Evolutionary conservation across 2,113 vertebrate species (phyloP).

Genomic region (Triplophysa rosa): DNA sequence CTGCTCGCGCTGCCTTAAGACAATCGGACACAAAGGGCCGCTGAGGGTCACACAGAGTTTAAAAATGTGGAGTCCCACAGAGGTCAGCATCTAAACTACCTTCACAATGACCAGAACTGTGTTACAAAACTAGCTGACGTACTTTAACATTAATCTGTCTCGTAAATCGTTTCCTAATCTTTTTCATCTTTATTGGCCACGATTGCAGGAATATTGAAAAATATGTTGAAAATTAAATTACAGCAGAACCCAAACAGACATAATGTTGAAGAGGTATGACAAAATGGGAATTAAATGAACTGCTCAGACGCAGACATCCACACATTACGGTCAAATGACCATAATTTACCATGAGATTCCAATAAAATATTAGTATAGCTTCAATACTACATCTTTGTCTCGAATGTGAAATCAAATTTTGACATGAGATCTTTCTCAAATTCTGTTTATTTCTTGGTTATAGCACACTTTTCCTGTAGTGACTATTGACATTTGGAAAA

Average conservation of each 20-base stretch:
- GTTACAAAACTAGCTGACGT: not conserved
- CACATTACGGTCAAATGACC: not conserved
- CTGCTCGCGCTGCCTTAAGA: not conserved
- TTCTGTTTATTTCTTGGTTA: no score
- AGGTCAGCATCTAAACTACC: slow-evolving; percentile 8
- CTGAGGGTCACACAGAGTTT: slow-evolving; percentile 29
- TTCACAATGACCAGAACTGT: not conserved
- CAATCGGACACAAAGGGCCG: slow-evolving; percentile 25
- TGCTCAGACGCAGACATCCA: not conserved
- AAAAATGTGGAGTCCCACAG: slow-evolving; percentile 10
- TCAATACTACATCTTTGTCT: no score
- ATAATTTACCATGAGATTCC: not conserved
- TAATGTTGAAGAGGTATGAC: not conserved
- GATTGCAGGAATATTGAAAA: not conserved
- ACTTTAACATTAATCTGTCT: not conserved
- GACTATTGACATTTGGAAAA: no score
- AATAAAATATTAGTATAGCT: not conserved
- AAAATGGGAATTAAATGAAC: not conserved
- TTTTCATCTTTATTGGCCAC: not conserved
- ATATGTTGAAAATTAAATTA: not conserved
- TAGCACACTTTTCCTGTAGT: no score
- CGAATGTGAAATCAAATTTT: no score
- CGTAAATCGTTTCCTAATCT: not conserved
- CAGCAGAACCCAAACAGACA: not conserved
- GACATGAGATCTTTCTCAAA: no score